These are phyloP conservation scores for Paramormyrops kingsleyae DNA, from an alignment of 2,113 vertebrate species.

Conservation along the genomic window DNA sequence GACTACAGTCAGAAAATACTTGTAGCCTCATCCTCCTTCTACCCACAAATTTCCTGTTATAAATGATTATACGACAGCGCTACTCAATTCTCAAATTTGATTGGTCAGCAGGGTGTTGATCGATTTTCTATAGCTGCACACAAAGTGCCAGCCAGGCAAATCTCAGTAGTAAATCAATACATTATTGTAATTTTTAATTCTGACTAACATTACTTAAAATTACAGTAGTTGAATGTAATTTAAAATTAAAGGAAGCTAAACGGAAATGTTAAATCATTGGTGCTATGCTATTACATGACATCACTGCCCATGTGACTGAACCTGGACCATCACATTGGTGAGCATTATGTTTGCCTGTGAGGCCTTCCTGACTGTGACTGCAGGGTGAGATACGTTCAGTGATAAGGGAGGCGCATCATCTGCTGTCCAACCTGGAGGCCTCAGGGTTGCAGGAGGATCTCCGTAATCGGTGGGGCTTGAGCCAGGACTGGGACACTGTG, in stretches of 20 bases:
- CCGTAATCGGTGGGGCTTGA: slow-evolving; percentile 59
- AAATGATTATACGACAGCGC: neutral
- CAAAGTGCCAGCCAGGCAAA: neutral
- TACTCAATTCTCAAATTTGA: neutral
- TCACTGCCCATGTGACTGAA: neutral
- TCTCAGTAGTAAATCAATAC: neutral
- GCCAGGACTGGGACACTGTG: slow-evolving; percentile 84
- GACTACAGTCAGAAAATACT: neutral
- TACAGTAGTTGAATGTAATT: neutral
- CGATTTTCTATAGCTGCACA: neutral
- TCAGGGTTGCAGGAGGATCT: slow-evolving; percentile 54
- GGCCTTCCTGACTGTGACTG: neutral
- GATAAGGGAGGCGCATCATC: slow-evolving; percentile 79
- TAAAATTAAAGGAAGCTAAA: neutral
- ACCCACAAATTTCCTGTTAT: neutral
- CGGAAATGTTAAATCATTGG: neutral
- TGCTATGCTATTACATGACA: neutral
- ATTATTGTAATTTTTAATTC: neutral
- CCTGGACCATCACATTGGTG: neutral
- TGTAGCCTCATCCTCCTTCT: neutral
- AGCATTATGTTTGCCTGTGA: neutral
- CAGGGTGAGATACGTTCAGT: slow-evolving; percentile 83
- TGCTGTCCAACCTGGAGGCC: slow-evolving; percentile 76
- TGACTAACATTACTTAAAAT: neutral
- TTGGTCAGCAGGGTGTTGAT: neutral